Percentiles rank a stretch among this genome's conserved stretches.
Conservation (phyloP, 1,140 invertebrate species). For the Thereuonema tuberculata region DNA sequence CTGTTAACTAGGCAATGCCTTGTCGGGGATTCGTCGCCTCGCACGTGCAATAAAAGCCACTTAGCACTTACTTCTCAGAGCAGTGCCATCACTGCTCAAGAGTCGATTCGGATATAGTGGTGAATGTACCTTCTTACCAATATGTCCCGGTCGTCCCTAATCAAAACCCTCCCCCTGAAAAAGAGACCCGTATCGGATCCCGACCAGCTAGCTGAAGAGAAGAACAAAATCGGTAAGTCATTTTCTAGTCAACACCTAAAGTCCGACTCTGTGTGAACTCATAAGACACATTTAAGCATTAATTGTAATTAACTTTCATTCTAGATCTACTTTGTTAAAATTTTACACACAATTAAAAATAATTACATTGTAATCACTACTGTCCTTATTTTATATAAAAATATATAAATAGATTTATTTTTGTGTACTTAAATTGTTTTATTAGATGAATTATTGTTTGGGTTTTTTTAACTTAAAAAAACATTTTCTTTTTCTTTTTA, state of each 20-base stretch:
- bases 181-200: conserved; percentile 66
- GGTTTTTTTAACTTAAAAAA: background rate
- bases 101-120: background rate
- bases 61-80: background rate
- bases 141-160: conserved; percentile 39
- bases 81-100: background rate
- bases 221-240: background rate
- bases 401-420: too few relatives aligned
- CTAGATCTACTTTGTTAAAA: background rate
- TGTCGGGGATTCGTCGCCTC: background rate
- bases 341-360: background rate
- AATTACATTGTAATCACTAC: background rate
- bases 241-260: too few relatives aligned
- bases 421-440: too few relatives aligned
- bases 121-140: background rate
- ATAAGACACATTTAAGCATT: background rate
- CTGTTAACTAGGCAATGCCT: background rate
- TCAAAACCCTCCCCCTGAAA: conserved; percentile 69
- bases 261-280: background rate
- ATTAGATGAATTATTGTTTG: background rate
- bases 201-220: conserved; percentile 4
- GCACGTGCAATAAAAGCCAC: background rate
- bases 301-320: background rate
- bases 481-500: background rate
- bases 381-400: background rate